Conservation (phyloP, 2,888 invertebrate genomes). For the Drosophila quasianomalipes region DNA sequence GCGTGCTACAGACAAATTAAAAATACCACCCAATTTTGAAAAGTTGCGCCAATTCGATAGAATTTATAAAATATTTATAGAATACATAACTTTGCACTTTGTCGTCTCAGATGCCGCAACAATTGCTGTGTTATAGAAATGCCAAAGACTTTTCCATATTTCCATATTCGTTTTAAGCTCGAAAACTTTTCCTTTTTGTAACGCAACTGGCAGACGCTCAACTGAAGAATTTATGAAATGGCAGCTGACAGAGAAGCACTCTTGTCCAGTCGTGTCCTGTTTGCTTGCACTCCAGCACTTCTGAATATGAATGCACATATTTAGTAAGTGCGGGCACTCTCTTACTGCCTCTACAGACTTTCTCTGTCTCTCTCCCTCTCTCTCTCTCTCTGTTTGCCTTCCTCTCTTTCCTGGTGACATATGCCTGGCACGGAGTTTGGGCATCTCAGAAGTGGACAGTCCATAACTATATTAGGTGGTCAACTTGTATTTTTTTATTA, state of each 20-base stretch:
- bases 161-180: slow-evolving; percentile 28
- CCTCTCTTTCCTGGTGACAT: slow-evolving; percentile 1
- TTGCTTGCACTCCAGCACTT: slow-evolving; percentile 8
- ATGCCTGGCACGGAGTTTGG: slow-evolving; percentile 1
- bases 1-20: slow-evolving; percentile 50
- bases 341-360: neutral
- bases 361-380: neutral
- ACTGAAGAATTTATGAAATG: slow-evolving; percentile 33
- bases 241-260: neutral
- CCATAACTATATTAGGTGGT: slow-evolving; percentile 32
- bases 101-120: slow-evolving; percentile 10
- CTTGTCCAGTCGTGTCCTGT: neutral
- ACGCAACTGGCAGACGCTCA: slow-evolving; percentile 1
- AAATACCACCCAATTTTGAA: slow-evolving; percentile 13
- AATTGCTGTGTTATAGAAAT: slow-evolving; percentile 26
- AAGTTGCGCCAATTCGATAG: slow-evolving; percentile 4
- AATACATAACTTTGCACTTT: slow-evolving; percentile 60
- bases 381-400: neutral
- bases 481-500: slow-evolving; percentile 16
- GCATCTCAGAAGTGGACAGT: slow-evolving; percentile 9
- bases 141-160: slow-evolving; percentile 28
- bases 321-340: slow-evolving; percentile 35
- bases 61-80: slow-evolving; percentile 61
- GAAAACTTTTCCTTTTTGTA: neutral
- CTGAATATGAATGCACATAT: slow-evolving; percentile 32